phyloP scores from a whole-genome alignment of 1,140 invertebrate species.

The Drosophila pectinifera region DNA sequence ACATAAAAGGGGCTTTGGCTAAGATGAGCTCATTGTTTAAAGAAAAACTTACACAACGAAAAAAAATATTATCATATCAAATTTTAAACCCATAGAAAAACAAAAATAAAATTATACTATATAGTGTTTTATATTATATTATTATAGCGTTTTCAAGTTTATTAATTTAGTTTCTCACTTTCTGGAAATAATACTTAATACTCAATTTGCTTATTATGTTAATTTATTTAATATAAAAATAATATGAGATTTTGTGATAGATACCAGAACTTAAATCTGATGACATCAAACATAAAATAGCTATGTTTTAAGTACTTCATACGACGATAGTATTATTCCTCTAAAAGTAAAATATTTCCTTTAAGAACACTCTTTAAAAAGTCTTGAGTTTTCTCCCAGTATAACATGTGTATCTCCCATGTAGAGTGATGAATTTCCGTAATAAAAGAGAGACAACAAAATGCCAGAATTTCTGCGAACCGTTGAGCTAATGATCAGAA shows the following conservation, averaged over 20 bases:
- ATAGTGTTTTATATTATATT: no score
- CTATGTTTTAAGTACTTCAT: no score
- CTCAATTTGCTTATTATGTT: no score
- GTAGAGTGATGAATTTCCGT: conserved; percentile 60
- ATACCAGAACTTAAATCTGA: no score
- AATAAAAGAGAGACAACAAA: conserved; percentile 38
- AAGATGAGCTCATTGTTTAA: conserved; percentile 63
- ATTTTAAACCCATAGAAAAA: no score
- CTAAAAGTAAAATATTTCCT: not conserved
- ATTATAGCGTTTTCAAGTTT: no score
- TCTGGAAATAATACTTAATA: no score
- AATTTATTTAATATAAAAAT: no score
- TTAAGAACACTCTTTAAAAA: not conserved
- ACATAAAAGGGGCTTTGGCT: conserved; percentile 5
- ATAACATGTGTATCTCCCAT: conserved; percentile 1
- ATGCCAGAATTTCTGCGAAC: conserved; percentile 47
- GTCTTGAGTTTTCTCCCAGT: not conserved
- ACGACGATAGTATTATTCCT: not conserved
- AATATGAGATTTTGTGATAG: no score
- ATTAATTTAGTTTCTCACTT: no score
- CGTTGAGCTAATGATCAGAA: conserved; percentile 72
- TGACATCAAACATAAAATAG: no score
- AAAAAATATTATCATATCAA: not conserved
- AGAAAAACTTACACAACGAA: conserved; percentile 1
- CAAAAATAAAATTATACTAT: no score